A percentile compares a stretch with the other conserved stretches of the same genome.
Conservation (phyloP, 1,140 invertebrate genomes). For the Colletes latitarsis region DNA sequence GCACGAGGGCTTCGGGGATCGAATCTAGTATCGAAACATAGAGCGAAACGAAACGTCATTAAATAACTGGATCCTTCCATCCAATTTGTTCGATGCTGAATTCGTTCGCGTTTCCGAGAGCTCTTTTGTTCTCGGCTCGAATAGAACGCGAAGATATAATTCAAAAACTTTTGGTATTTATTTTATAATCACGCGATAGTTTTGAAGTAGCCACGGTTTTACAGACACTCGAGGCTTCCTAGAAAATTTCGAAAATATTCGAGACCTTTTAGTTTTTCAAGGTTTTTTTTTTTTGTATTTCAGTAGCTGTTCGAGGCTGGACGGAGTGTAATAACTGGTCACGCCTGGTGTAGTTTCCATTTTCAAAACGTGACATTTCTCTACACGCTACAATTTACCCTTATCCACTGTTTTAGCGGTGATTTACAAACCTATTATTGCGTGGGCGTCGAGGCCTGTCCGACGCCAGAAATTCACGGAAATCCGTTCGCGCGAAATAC, state of each 20-base stretch:
- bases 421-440: background rate
- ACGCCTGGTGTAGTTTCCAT: background rate
- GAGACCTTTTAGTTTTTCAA: too few species aligned
- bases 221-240: background rate
- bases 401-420: background rate
- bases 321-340: background rate
- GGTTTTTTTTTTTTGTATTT: too few species aligned
- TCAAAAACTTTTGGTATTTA: background rate
- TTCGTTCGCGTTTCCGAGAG: background rate
- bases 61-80: background rate
- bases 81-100: constrained; percentile 5
- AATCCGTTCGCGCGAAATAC: constrained; percentile 16
- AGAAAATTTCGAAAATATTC: background rate
- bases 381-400: background rate
- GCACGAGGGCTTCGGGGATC: background rate
- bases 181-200: too few species aligned
- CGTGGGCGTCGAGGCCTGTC: background rate
- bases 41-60: background rate
- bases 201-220: too few species aligned
- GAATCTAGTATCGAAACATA: constrained; percentile 2
- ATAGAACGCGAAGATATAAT: background rate
- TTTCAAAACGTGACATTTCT: background rate
- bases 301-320: too few species aligned
- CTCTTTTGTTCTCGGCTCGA: background rate
- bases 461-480: background rate